These are phyloP conservation scores for Parapristionchus giblindavisi DNA, from an alignment of 2,888 invertebrate species.

Conservation along the genomic window DNA sequence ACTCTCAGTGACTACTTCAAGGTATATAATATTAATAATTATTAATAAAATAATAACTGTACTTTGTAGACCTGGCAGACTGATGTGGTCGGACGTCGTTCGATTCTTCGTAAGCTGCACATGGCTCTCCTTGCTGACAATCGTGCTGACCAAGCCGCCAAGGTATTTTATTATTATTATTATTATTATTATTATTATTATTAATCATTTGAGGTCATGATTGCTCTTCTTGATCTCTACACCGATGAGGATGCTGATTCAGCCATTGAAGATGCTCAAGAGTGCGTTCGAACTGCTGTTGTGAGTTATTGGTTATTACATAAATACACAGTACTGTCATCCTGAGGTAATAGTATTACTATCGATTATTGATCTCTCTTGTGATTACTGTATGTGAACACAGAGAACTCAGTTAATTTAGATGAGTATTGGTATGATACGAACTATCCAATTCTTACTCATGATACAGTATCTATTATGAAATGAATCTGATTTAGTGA, in stretches of 20 bases:
- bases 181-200: not conserved
- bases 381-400: not conserved
- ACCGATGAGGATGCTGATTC: conserved; percentile 91
- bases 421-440: not conserved
- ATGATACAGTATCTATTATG: too few species aligned
- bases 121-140: conserved; percentile 75
- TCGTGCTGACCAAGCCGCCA: conserved; percentile 70
- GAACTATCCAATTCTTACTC: too few species aligned
- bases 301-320: conserved; percentile 68
- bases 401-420: not conserved
- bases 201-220: conserved; percentile 79
- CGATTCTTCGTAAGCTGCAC: conserved; percentile 60
- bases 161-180: conserved; percentile 43
- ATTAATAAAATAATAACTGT: not conserved
- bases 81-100: conserved; percentile 51
- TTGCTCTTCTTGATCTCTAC: conserved; percentile 92
- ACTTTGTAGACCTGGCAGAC: conserved; percentile 49
- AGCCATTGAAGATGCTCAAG: conserved; percentile 90
- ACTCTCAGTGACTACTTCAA: conserved; percentile 43
- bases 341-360: not conserved
- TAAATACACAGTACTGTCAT: not conserved
- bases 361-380: not conserved
- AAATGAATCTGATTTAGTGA: too few species aligned
- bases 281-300: conserved; percentile 90
- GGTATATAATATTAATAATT: not conserved